Conservation (phyloP, 2,797 vertebrate genomes). For the Cyclura pinguis region DNA sequence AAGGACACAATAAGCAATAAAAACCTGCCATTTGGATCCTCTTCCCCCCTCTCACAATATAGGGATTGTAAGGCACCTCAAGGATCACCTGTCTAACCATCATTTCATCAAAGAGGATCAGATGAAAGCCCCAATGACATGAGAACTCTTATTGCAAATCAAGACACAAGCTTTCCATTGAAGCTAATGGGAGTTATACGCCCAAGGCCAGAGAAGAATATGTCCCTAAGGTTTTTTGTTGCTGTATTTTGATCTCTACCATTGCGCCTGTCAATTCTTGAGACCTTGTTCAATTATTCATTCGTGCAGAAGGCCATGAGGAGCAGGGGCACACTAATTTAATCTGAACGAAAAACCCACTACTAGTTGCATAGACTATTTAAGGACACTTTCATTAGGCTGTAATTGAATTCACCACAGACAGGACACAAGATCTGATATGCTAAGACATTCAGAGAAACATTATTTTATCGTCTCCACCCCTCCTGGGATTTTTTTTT, state of each 20-base stretch:
- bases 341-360: background rate
- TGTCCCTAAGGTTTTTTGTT: background rate
- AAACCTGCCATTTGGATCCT: background rate
- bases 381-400: background rate
- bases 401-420: background rate
- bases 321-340: background rate
- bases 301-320: background rate
- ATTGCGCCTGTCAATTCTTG: constrained; percentile 15
- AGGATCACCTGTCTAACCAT: background rate
- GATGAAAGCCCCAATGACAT: background rate
- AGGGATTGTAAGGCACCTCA: background rate
- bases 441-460: background rate
- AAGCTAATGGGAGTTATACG: background rate
- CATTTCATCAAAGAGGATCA: background rate
- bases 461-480: background rate
- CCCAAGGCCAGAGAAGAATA: background rate
- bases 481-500: background rate
- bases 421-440: background rate
- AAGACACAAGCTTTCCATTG: background rate
- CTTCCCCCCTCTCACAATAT: background rate
- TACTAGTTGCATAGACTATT: background rate
- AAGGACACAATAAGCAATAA: background rate
- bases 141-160: constrained; percentile 8
- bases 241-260: background rate
- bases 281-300: constrained; percentile 25